Evolutionary conservation across 2,797 vertebrate species (phyloP), one percentile per base, ranked within the genome.

Genomic region (Urophycis tenuis): DNA sequence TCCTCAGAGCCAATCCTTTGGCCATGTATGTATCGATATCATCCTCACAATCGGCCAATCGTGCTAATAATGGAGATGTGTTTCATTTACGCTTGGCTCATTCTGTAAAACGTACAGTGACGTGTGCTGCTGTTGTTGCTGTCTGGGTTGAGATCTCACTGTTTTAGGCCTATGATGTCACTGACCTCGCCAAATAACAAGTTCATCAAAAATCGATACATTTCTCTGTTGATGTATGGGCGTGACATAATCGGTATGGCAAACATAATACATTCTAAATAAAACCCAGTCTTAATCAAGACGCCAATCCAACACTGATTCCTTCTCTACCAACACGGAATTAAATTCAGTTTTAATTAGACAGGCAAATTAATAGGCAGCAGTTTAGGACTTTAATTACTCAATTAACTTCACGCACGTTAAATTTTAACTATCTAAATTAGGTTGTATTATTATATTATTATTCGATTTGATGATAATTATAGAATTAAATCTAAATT

Each of bases 381-480:
- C 97, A 97, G 96, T 97, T 97, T 96, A 99, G 95, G 96, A 96
- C 97, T 98, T 99, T 99, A 99, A 99, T 99, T 99, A 99, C 96
- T 99, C 96, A 98, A 98, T 98, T 98, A 99, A 98, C 96, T 97
- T 97, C 96, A 98, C 94, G 96, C 96, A 95, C 97, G 96, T 98
- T 98, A 97, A 99, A 98, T 98, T 98, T 98, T 98, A 98, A 98
- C 96, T 97, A 97, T 98, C 97, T 98, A 98, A 97, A 98, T 98
- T 97, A 97, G 97, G 96, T 97, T 95, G 96, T 96, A 97, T 67
- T 67, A 67, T 67, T 67, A 67, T 67, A 67, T 25, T 96, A 97
- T 98, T 98, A 98, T 96, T 98, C 96, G 97, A 98, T 99, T 98
- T 98, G 95, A 96, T 97, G 96, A 99, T 98, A 98, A 98, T 98